Conservation (phyloP, 2,888 invertebrate genomes). For the Panorpa germanica region DNA sequence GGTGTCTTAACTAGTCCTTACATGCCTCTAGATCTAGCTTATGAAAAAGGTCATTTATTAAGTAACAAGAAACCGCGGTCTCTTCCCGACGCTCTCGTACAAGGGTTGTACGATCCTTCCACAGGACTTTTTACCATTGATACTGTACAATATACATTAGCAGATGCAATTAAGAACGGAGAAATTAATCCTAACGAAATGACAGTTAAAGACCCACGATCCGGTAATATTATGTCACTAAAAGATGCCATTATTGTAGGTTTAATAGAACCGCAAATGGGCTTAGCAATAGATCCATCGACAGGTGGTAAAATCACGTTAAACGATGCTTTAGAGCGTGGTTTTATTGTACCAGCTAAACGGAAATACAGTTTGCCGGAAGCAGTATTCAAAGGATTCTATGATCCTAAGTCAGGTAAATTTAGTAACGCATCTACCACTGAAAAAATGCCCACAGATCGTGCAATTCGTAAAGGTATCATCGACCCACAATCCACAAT, state of each 20-base stretch:
- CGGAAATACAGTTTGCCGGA: conserved; percentile 69
- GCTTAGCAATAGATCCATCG: conserved; percentile 58
- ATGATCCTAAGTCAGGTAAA: conserved; percentile 67
- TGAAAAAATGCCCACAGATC: conserved; percentile 60
- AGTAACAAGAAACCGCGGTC: conserved; percentile 66
- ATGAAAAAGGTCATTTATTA: conserved; percentile 61
- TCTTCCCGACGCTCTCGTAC: conserved; percentile 63
- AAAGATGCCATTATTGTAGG: conserved; percentile 59
- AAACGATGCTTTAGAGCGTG: conserved; percentile 67
- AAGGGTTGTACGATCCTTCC: conserved; percentile 57
- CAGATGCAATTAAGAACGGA: conserved; percentile 53
- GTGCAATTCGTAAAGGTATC: conserved; percentile 67
- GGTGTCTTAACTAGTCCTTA: conserved; percentile 50
- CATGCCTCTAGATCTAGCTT: conserved; percentile 58
- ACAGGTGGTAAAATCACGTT: conserved; percentile 57
- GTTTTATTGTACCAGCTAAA: conserved; percentile 63
- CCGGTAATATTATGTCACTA: conserved; percentile 61
- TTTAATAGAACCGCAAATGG: conserved; percentile 59
- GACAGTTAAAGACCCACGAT: conserved; percentile 61
- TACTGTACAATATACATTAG: conserved; percentile 45
- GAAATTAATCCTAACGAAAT: conserved; percentile 59
- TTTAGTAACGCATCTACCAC: conserved; percentile 64
- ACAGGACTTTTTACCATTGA: conserved; percentile 54
- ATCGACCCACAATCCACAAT: conserved; percentile 74
- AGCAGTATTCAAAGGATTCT: conserved; percentile 81